Base-by-base conservation (phyloP, 2,113 vertebrate species). In the Emydocephalus ijimae region DNA sequence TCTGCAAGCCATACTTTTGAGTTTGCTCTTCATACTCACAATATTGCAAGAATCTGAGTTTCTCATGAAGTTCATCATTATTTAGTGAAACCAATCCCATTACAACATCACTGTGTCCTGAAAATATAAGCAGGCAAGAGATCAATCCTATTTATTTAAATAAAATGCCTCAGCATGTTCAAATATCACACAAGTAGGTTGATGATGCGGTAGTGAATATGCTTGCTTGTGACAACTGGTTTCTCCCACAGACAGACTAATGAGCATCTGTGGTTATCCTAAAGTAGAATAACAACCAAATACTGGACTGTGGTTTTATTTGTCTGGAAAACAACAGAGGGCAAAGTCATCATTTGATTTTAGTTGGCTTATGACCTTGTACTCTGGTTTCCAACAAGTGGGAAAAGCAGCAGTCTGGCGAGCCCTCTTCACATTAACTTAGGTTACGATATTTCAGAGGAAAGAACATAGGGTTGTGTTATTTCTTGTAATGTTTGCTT, bases 31-130 rank as follows among this genome's bases (percentile, higher is more conserved):
- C 29, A 52, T 91, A 98, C 98, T 98, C 92, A 99, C 99, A 96
- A 8, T 98, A 98, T 94, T 99, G 99, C 91, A 99, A 96, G 96
- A 98, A 99, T 87, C 97, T 98, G 50, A 99, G 98, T 59, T 95
- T 97, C 1, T 98, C 94, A 0, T 98, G 96, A 29, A 99, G 96
- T 1, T 97, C 97, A 0, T 98, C 97, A 23, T 95, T 95, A 90
- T 97, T 99, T 8, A 98, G 87, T 0, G 99, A 99, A 81, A 98
- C 97, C 91, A 99, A 96, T 10, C 99, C 99, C 98, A 99, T 99
- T 0, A 99, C 97, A 34, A 99, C 98, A 85, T 99, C 99, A 56
- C 98, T 98, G 95, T 99, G 99, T 50, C 99, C 99, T 99, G 87
- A 93, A 95, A 90, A 95, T 3, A 43, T 54, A 91, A 94, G 6